Evolutionary conservation across 2,888 invertebrate genomes (phyloP).

Genomic region (Sphaerophoria taeniata): DNA sequence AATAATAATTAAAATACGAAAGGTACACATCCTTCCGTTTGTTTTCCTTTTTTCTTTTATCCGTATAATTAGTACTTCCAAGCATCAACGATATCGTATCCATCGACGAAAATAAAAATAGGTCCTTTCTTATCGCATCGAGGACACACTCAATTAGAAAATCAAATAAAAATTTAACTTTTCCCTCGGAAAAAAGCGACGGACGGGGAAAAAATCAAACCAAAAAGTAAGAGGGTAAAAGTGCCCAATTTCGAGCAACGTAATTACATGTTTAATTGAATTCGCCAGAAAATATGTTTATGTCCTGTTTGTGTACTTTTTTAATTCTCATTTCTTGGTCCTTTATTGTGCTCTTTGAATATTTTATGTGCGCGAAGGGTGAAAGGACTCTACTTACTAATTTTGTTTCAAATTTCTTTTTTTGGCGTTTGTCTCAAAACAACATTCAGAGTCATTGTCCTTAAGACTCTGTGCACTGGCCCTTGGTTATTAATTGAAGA

Average conservation of each 20-base stretch:
- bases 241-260: conserved; percentile 73
- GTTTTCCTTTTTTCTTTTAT: conserved; percentile 30
- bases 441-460: conserved; percentile 43
- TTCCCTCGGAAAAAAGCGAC: conserved; percentile 9
- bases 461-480: conserved; percentile 24
- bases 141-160: conserved; percentile 74
- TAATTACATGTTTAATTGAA: conserved; percentile 83
- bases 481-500: conserved; percentile 64
- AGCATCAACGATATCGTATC: conserved; percentile 32
- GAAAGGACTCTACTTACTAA: conserved; percentile 58
- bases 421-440: background rate
- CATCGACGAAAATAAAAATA: conserved; percentile 39
- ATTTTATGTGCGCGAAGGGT: conserved; percentile 66
- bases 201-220: background rate
- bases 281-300: conserved; percentile 77
- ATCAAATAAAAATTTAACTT: conserved; percentile 72
- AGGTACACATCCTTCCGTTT: conserved; percentile 40
- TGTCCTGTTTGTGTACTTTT: conserved; percentile 57
- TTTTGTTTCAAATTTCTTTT: conserved; percentile 40
- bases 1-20: conserved; percentile 71
- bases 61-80: conserved; percentile 65
- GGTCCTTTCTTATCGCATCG: conserved; percentile 52
- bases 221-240: conserved; percentile 45
- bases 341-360: conserved; percentile 59
- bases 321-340: conserved; percentile 14